phyloP scores from a whole-genome alignment of 2,797 vertebrate genomes.

The Channallabes apus region DNA sequence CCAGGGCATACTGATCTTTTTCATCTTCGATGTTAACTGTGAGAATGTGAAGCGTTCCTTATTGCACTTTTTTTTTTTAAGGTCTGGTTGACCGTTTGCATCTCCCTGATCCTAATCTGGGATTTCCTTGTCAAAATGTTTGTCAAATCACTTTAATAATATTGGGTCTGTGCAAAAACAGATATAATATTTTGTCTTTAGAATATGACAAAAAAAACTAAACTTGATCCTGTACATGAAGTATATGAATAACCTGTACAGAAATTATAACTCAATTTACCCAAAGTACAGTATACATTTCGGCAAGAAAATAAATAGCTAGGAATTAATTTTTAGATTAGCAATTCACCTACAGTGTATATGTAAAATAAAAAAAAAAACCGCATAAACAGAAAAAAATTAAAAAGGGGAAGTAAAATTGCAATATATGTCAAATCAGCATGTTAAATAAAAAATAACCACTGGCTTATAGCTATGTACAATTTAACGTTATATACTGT shows the following conservation, averaged over 20 bases:
- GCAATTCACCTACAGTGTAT: not conserved
- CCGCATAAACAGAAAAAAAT: not conserved
- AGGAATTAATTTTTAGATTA: not conserved
- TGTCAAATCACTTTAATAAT: slow-evolving; percentile 41
- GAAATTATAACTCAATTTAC: not conserved
- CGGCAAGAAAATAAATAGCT: slow-evolving; percentile 36
- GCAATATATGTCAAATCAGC: not conserved
- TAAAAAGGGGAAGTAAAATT: not conserved
- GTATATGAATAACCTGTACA: no score
- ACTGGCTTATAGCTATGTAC: not conserved
- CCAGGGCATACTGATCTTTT: slow-evolving; percentile 37
- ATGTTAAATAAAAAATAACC: not conserved
- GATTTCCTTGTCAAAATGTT: slow-evolving; percentile 51
- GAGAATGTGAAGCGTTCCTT: slow-evolving; percentile 33
- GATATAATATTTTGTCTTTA: slow-evolving; percentile 20
- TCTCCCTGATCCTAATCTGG: slow-evolving; percentile 27
- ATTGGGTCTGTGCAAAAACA: slow-evolving; percentile 6
- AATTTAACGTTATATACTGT: no score
- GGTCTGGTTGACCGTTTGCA: slow-evolving; percentile 23
- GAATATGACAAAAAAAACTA: not conserved
- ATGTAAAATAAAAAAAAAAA: not conserved
- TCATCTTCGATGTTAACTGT: slow-evolving; percentile 45
- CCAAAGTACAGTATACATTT: slow-evolving; percentile 13
- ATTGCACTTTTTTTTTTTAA: slow-evolving; percentile 28
- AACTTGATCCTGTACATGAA: no score